Percentiles rank a stretch among this genome's conserved stretches.
These are phyloP conservation scores for Heliconius charithonia DNA, from an alignment of 2,888 invertebrate species.

Conservation along the genomic window DNA sequence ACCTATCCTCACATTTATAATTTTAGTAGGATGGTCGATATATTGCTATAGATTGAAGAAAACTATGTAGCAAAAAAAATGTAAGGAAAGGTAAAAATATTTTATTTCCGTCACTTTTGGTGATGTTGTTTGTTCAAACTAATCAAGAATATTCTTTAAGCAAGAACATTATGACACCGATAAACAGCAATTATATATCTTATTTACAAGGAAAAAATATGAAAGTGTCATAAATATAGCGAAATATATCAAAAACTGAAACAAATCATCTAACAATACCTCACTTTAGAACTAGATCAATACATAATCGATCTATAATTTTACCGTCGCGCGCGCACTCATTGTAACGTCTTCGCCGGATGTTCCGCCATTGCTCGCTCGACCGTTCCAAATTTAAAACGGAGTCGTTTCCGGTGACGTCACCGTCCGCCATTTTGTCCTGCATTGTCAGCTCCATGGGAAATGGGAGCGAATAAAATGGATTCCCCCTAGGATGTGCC, in stretches of 20 bases:
- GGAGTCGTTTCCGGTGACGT: slow-evolving; percentile 83
- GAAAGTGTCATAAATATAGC: background rate
- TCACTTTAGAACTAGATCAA: slow-evolving; percentile 10
- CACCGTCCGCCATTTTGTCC: slow-evolving; percentile 64
- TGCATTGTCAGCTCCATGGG: slow-evolving; percentile 67
- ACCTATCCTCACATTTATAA: too few species aligned
- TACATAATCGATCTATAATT: slow-evolving; percentile 43
- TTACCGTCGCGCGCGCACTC: slow-evolving; percentile 67
- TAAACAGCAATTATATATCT: background rate
- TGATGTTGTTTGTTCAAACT: background rate
- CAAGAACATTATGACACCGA: background rate
- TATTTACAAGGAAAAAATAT: background rate
- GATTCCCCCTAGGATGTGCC: slow-evolving; percentile 69
- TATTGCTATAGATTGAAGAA: too few species aligned
- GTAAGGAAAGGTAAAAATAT: too few species aligned
- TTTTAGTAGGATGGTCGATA: too few species aligned
- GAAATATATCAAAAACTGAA: background rate
- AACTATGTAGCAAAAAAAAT: too few species aligned
- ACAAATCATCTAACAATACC: slow-evolving; percentile 15
- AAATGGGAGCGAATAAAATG: slow-evolving; percentile 76
- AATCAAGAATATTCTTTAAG: background rate
- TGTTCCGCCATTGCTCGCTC: slow-evolving; percentile 83
- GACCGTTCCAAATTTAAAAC: slow-evolving; percentile 84
- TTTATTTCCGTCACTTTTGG: too few species aligned
- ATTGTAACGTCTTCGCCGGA: slow-evolving; percentile 83